Evolutionary conservation across 2,888 invertebrate species (phyloP), one percentile per base, ranked within the genome.

Genomic region (Hartigia nigra): DNA sequence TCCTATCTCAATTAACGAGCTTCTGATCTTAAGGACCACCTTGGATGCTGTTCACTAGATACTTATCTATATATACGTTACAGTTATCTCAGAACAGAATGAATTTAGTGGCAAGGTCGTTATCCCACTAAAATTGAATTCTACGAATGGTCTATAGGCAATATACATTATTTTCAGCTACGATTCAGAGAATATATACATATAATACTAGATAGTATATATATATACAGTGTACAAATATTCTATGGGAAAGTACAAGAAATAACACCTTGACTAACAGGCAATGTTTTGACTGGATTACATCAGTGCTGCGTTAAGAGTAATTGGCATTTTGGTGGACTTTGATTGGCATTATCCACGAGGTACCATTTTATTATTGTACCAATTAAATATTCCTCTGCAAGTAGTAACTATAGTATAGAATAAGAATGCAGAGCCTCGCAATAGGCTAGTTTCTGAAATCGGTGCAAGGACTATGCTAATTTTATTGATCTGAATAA

Each of bases 391-490:
- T 23, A 23, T 55, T 55, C 55, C 55, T 23, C 23, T 23, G 55
- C 55, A 23, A 23, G 55, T 23, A 23, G 55, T 55, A 55, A 55
- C 23, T 5, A 23, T 55, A 55, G 55, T 55, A 55, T 55, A 9
- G 55, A 55, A 55, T 55, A 55, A 23, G 55, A 23, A 55, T 55
- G 23, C 23, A 23, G 23, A 23, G 23, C 9, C 34, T 12, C 4
- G 70, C n/a, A 69, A 78, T 70, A 69, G 72, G 11, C 32, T 34
- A 76, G 76, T 32, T 77, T 79, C 69, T 32, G 70, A 78, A 79
- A 81, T 32, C 77, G 69, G 81, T 77, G 81, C 81, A 81, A 81
- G 81, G 80, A 78, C 78, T 80, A 76, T 79, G 78, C 69, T 77
- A 76, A 81, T 78, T 75, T 74, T 76, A 55, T 55, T 23, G 55